phyloP scores from a whole-genome alignment of 2,888 invertebrate genomes.

The Deladenus siricidicola region DNA sequence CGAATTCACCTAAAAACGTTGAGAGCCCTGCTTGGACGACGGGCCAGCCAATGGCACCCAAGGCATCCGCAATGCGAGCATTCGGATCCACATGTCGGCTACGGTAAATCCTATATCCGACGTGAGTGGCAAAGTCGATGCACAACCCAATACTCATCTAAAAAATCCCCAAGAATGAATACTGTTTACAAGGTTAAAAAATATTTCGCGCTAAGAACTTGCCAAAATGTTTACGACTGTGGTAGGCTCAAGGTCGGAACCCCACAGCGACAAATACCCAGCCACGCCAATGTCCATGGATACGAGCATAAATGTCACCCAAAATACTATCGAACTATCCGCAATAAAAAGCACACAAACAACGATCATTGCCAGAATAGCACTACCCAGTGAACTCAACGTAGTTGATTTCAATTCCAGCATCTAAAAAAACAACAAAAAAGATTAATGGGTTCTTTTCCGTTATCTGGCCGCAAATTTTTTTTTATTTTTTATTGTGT shows the following conservation, averaged over 20 bases:
- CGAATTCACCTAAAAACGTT: slow-evolving; percentile 34
- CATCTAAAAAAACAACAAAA: slow-evolving; percentile 26
- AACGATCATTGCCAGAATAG: slow-evolving; percentile 39
- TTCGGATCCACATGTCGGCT: slow-evolving; percentile 30
- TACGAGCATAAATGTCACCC: slow-evolving; percentile 51
- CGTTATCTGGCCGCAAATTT: no score
- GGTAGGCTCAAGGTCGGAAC: slow-evolving; percentile 37
- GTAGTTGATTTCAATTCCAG: slow-evolving; percentile 44
- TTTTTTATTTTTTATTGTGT: background rate
- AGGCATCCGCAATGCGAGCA: slow-evolving; percentile 40
- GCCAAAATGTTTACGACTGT: slow-evolving; percentile 53
- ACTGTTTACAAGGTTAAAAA: background rate
- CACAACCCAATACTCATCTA: slow-evolving; percentile 53
- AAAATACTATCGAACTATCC: slow-evolving; percentile 49
- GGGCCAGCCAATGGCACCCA: slow-evolving; percentile 53
- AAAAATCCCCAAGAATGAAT: background rate
- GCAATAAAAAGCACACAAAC: slow-evolving; percentile 52
- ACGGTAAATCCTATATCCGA: slow-evolving; percentile 41
- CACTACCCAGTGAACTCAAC: slow-evolving; percentile 49
- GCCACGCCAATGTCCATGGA: slow-evolving; percentile 42
- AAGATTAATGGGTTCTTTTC: no score
- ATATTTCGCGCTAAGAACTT: background rate
- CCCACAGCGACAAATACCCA: slow-evolving; percentile 51
- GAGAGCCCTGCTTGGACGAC: slow-evolving; percentile 51
- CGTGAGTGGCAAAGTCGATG: slow-evolving; percentile 53